Evolutionary conservation across 2,797 vertebrate species (phyloP).

Genomic region (Cetoscarus ocellatus): DNA sequence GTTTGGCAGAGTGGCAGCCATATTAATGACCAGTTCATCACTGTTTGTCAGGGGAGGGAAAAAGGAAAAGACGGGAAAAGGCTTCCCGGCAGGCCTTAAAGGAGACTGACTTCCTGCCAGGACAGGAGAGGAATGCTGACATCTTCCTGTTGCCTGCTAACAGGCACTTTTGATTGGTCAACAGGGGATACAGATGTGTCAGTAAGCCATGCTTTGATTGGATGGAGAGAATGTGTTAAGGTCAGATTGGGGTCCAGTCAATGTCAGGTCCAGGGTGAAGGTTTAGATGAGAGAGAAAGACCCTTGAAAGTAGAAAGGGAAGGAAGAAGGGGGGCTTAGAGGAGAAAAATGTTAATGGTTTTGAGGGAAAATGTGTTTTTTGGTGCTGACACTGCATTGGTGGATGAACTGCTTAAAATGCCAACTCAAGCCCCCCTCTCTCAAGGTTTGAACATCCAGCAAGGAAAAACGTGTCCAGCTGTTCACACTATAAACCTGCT

Average conservation of each 20-base stretch:
- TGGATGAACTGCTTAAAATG: background rate
- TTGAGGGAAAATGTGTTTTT: background rate
- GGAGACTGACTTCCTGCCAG: slow-evolving; percentile 78
- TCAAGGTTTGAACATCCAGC: background rate
- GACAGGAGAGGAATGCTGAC: slow-evolving; percentile 78
- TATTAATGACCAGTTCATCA: slow-evolving; percentile 80
- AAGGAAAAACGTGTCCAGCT: no score
- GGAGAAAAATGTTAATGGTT: background rate
- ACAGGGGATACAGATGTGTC: slow-evolving; percentile 65
- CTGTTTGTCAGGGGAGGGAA: slow-evolving; percentile 65
- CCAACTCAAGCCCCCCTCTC: background rate
- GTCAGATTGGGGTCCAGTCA: slow-evolving; percentile 51
- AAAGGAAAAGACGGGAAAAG: slow-evolving; percentile 65
- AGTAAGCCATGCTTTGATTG: slow-evolving; percentile 64
- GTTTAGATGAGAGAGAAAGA: slow-evolving; percentile 43
- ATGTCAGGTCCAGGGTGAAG: slow-evolving; percentile 63
- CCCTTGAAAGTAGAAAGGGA: slow-evolving; percentile 10
- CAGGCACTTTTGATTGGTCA: slow-evolving; percentile 73
- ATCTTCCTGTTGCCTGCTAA: slow-evolving; percentile 76
- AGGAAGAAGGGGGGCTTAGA: slow-evolving; percentile 14
- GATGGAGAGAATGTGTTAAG: slow-evolving; percentile 49
- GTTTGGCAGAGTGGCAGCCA: slow-evolving; percentile 71
- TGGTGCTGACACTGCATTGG: background rate
- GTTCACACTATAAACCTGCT: background rate
- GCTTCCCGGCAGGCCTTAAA: slow-evolving; percentile 73